phyloP scores from a whole-genome alignment of 2,888 invertebrate genomes.

The Brachyptera putata region DNA sequence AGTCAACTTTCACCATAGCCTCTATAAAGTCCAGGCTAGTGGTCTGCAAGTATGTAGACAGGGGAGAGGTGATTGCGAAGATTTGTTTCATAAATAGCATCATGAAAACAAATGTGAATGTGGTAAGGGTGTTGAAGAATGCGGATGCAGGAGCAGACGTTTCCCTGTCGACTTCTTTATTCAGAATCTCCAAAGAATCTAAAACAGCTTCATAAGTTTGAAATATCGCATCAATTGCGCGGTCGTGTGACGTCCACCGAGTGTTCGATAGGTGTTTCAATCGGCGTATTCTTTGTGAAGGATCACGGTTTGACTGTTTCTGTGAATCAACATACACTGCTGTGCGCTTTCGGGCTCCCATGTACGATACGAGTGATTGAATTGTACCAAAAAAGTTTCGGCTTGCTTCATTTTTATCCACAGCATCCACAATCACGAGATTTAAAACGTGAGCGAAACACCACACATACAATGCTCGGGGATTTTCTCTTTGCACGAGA shows the following conservation, averaged over 20 bases:
- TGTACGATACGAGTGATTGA: not conserved
- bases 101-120: not conserved
- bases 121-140: not conserved
- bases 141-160: not conserved
- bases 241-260: not conserved
- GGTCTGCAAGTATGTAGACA: not conserved
- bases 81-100: not conserved
- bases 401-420: not conserved
- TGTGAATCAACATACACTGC: not conserved
- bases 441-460: not conserved
- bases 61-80: not conserved
- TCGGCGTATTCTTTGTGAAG: not conserved
- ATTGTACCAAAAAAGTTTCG: not conserved
- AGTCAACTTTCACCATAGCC: not conserved
- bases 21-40: not conserved
- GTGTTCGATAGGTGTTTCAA: not conserved
- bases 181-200: not conserved
- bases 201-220: not conserved
- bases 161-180: not conserved
- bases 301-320: not conserved
- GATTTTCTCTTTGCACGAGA: not conserved
- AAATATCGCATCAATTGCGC: not conserved
- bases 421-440: too few relatives aligned
- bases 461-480: not conserved
- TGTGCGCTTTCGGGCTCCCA: not conserved